These are phyloP conservation scores for Nephrotoma flavescens DNA, from an alignment of 2,888 invertebrate species.

Conservation along the genomic window DNA sequence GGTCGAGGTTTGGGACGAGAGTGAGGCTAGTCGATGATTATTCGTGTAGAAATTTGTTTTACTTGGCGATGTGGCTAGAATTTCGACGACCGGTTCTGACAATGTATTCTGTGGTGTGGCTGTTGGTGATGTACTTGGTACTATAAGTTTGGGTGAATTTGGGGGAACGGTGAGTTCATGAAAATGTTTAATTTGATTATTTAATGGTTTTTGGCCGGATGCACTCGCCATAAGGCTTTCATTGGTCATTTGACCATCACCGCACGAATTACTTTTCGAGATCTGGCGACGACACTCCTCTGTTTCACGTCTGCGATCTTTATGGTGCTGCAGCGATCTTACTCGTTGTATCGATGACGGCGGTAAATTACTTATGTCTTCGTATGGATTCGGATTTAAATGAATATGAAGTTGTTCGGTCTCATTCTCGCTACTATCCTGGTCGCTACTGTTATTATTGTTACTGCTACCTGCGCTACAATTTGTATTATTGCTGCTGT, in stretches of 20 bases:
- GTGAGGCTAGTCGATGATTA: not conserved
- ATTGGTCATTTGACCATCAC: slow-evolving; percentile 13
- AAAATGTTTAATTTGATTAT: not conserved
- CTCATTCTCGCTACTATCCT: not conserved
- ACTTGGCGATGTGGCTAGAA: slow-evolving; percentile 18
- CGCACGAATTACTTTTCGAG: slow-evolving; percentile 24
- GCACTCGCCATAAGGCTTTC: not conserved
- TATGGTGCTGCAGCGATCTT: slow-evolving; percentile 21
- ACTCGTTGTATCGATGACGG: slow-evolving; percentile 21
- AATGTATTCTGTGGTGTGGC: slow-evolving; percentile 9
- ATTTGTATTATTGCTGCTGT: not conserved
- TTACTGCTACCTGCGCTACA: not conserved
- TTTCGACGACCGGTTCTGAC: not conserved
- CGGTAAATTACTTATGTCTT: slow-evolving; percentile 3
- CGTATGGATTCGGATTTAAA: slow-evolving; percentile 13
- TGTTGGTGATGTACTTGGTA: slow-evolving; percentile 12
- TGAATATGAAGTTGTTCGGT: not conserved
- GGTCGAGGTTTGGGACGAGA: not conserved
- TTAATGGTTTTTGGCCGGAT: not conserved
- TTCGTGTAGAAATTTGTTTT: slow-evolving; percentile 10
- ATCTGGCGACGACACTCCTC: slow-evolving; percentile 20
- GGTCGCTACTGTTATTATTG: not conserved
- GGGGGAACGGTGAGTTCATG: slow-evolving; percentile 18
- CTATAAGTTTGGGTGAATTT: slow-evolving; percentile 19
- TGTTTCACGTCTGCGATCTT: slow-evolving; percentile 12